Conservation (phyloP, 1,140 invertebrate genomes). For the Parasteatoda tepidariorum region DNA sequence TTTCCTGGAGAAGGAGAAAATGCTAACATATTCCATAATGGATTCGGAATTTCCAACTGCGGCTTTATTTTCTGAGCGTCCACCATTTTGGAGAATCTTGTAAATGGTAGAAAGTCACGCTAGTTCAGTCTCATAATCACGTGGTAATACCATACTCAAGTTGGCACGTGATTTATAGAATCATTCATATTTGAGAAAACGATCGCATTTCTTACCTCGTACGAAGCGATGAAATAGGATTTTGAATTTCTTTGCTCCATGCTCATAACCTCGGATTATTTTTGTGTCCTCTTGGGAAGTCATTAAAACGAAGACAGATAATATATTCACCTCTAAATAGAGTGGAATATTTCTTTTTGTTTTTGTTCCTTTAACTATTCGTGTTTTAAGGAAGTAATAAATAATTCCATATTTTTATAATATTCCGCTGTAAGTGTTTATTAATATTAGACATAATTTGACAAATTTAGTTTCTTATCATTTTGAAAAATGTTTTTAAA, state of each 20-base stretch:
- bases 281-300: neutral
- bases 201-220: conserved; percentile 6
- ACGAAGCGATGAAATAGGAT: neutral
- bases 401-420: too few relatives aligned
- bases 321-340: neutral
- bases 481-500: too few relatives aligned
- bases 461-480: too few relatives aligned
- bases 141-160: conserved; percentile 25
- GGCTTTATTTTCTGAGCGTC: conserved; percentile 14
- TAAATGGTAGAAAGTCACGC: conserved; percentile 39
- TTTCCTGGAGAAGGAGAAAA: neutral
- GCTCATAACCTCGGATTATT: neutral
- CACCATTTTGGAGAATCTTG: conserved; percentile 22
- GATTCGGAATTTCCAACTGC: neutral
- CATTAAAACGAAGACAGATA: neutral
- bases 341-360: too few relatives aligned
- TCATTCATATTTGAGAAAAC: neutral
- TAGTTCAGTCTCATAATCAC: conserved; percentile 24
- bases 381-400: too few relatives aligned
- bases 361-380: too few relatives aligned
- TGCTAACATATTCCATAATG: conserved; percentile 36
- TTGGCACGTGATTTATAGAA: conserved; percentile 24
- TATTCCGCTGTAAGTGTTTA: too few relatives aligned
- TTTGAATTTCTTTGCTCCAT: neutral
- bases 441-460: too few relatives aligned